Conservation (phyloP, 2,888 invertebrate genomes). For the Rotaria macrura region DNA sequence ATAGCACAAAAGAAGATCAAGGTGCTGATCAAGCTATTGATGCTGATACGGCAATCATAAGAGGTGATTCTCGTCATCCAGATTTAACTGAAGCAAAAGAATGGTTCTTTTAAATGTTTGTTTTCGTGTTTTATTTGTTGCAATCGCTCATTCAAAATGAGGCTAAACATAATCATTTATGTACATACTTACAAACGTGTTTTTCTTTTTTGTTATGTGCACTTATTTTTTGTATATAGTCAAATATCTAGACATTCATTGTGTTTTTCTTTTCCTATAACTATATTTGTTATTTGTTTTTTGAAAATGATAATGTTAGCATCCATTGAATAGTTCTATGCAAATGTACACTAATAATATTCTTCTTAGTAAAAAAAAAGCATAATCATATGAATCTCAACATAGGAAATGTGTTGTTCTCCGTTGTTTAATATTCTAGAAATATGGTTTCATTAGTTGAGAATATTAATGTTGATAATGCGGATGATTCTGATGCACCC, state of each 20-base stretch:
- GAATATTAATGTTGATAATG: neutral
- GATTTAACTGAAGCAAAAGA: slow-evolving; percentile 81
- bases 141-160: neutral
- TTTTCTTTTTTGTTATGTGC: neutral
- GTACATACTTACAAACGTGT: no score
- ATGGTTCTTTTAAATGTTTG: slow-evolving; percentile 68
- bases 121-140: neutral
- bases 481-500: neutral
- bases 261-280: neutral
- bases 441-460: neutral
- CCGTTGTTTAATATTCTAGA: no score
- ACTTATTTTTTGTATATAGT: neutral
- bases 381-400: neutral
- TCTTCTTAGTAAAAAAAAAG: no score
- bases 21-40: slow-evolving; percentile 84
- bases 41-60: slow-evolving; percentile 82
- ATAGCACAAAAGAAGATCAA: slow-evolving; percentile 86
- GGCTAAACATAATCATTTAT: neutral
- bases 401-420: neutral
- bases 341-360: neutral
- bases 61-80: slow-evolving; percentile 71
- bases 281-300: neutral
- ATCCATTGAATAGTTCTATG: neutral
- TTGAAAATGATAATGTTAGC: neutral
- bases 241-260: neutral